These are phyloP conservation scores for Ameiurus melas DNA, from an alignment of 2,113 vertebrate genomes.

Conservation along the genomic window DNA sequence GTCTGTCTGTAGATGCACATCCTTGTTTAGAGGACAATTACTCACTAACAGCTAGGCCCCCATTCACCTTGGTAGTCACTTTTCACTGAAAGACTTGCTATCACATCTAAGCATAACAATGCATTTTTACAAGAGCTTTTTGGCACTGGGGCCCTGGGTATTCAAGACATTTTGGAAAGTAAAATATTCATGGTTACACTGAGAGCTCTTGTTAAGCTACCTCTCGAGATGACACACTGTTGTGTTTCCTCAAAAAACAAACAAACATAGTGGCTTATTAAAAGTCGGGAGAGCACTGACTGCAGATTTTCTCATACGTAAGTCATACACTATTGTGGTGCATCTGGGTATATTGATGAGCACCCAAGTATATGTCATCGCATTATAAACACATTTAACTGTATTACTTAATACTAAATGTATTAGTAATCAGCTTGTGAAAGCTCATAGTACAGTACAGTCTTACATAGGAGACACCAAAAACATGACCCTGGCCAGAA, in stretches of 20 bases:
- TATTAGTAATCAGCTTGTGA: background rate
- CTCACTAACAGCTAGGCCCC: slow-evolving; percentile 9
- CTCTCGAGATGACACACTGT: slow-evolving; percentile 33
- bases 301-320: background rate
- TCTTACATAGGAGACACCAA: background rate
- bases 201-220: slow-evolving; percentile 20
- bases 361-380: background rate
- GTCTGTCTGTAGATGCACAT: slow-evolving; percentile 39
- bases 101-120: slow-evolving; percentile 36
- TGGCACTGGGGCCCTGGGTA: background rate
- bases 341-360: background rate
- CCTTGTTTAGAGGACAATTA: slow-evolving; percentile 36
- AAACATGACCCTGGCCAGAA: background rate
- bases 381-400: background rate
- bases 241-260: background rate
- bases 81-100: slow-evolving; percentile 27
- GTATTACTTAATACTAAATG: background rate
- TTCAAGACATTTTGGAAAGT: slow-evolving; percentile 26
- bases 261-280: background rate
- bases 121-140: slow-evolving; percentile 15
- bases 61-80: background rate
- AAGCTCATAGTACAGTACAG: background rate
- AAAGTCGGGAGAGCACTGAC: background rate
- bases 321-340: background rate
- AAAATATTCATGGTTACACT: slow-evolving; percentile 30